Evolutionary conservation across 2,113 vertebrate species (phyloP), one percentile per base, ranked within the genome.

Genomic region (Nothocercus nigrocapillus): DNA sequence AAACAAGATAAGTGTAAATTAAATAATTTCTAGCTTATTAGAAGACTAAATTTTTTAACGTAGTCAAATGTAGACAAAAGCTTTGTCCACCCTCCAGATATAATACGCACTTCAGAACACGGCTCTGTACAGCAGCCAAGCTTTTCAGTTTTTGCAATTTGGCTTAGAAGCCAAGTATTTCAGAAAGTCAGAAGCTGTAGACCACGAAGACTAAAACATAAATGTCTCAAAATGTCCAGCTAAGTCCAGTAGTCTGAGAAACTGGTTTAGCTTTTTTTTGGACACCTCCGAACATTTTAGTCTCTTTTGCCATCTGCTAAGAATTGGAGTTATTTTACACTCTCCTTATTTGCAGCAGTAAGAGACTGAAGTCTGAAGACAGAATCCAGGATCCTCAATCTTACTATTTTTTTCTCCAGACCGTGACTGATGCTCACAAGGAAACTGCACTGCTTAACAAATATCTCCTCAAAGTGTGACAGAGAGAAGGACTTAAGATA

Each of bases 221-320:
- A 75, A 4, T 45, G 36, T 56, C 11, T 53, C 49, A 14, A 74
- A 22, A 80, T 7, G 9, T 20, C 30, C 53, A 49, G 47, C 58
- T n/a, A 76, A 85, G 27, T 27, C 21, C 72, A 90, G 27, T 6
- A 80, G 22, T 24, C 9, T 38, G 32, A 90, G 7, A 85, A 92
- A 1, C 5, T 21, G 0, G 17, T 30, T 30, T 56, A 30, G 28
- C 28, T 17, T 4, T 42, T 42, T 58, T 64, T 47, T 58, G 0
- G 5, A 34, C 47, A 12, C 11, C 58, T 68, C 5, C 44, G 47
- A 30, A 28, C 1, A 62, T 34, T 78, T 83, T 58, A 58, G 61
- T 53, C 25, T 64, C 7, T 82, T 66, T 49, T 34, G 64, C 51
- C 11, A 66, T 20, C 5, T 0, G 0, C 40, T 53, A 77, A 49